Percentiles rank a stretch among this genome's conserved stretches.
Evolutionary conservation across 1,140 invertebrate genomes (phyloP).

Genomic region (Heliconius hermathena): DNA sequence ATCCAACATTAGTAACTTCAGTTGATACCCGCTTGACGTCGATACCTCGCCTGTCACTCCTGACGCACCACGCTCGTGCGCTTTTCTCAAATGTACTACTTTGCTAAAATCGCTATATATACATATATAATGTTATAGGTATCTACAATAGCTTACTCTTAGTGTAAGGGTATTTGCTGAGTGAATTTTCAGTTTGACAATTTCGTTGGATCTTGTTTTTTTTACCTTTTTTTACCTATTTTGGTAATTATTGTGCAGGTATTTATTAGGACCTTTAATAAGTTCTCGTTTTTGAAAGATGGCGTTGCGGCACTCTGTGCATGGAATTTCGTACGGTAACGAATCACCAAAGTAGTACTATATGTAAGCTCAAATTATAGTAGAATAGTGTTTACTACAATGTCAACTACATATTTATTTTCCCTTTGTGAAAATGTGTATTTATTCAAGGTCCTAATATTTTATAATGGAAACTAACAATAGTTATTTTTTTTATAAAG

Average conservation of each 20-base stretch:
- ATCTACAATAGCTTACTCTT: not conserved
- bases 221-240: not conserved
- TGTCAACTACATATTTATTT: no score
- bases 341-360: no score
- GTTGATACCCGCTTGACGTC: constrained; percentile 26
- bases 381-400: no score
- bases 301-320: no score
- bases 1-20: constrained; percentile 4
- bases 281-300: no score
- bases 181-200: not conserved
- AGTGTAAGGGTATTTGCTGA: not conserved
- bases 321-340: no score
- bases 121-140: not conserved
- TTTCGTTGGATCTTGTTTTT: not conserved
- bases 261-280: no score
- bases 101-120: not conserved
- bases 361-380: no score
- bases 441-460: no score
- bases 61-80: constrained; percentile 22
- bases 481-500: no score
- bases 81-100: constrained; percentile 27
- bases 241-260: not conserved
- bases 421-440: no score
- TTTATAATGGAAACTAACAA: no score
- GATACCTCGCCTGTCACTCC: constrained; percentile 37